Base-by-base conservation (phyloP, 2,888 invertebrate genomes). In the Tachina fera region DNA sequence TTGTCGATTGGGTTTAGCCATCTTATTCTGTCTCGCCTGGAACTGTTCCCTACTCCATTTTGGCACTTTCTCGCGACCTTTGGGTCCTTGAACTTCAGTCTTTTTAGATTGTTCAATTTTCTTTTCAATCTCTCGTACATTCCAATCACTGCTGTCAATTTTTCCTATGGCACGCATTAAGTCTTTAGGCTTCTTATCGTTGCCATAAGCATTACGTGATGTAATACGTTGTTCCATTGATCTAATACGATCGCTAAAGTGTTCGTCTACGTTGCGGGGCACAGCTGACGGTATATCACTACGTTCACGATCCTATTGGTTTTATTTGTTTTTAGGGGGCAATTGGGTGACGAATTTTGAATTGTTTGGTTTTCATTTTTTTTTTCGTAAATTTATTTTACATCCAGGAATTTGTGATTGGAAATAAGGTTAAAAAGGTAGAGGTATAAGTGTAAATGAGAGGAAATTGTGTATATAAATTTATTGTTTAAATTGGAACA, bases 131-230 rank as follows among this genome's bases (percentile, higher is more conserved):
- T 97, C 96, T 88, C 96, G 96, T 49, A 98, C 96, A 92, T 98
- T 97, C 97, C 98, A 98, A 92, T 98, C 98, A 81, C 95, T 96
- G 84, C 96, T 95, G 91, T 97, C 97, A 87, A 98, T 96, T 93
- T 96, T 97, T 74, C 97, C 97, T 84, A 98, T 97, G 61, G 97
- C 96, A 86, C 97, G 94, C 92, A 97, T 94, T 85, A 98, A 94
- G 93, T 97, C 97, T 92, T 96, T 97, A 1, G 97, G 97, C 91
- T 97, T 97, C 88, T 96, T 96, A 31, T 96, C 95, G 0, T 94
- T 92, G 1, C 95, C 93, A 68, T 93, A 93, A 10, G 93, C 93
- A 79, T 92, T 93, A 5, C 94, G 94, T 65, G 94, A 94, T 75
- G 95, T 95, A 86, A 97, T 94, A 87, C 97, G 96, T 88, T 96